Evolutionary conservation across 2,888 invertebrate species (phyloP).

Genomic region (Erynnis tages): DNA sequence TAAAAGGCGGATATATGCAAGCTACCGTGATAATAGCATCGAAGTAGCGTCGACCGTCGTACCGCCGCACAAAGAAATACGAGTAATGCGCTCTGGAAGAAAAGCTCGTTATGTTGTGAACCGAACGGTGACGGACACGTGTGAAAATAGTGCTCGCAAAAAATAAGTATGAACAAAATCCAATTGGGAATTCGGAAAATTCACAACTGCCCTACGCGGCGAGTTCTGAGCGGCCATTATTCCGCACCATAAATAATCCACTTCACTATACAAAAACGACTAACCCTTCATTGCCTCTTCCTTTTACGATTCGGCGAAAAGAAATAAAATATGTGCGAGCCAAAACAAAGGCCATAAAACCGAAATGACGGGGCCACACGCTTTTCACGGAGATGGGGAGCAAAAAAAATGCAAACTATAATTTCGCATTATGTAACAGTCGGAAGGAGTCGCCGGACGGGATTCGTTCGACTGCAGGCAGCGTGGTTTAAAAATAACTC

Average conservation of each 20-base stretch:
- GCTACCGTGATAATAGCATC: constrained; percentile 56
- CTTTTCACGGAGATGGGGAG: constrained; percentile 58
- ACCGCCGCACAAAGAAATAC: constrained; percentile 44
- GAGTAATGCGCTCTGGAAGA: constrained; percentile 36
- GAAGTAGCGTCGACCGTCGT: constrained; percentile 41
- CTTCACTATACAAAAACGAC: constrained; percentile 64
- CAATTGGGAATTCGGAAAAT: constrained; percentile 45
- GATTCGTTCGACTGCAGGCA: constrained; percentile 72
- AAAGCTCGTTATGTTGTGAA: constrained; percentile 27
- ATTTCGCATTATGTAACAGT: constrained; percentile 79
- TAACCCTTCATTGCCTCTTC: constrained; percentile 80
- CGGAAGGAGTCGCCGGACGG: constrained; percentile 73
- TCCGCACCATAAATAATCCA: constrained; percentile 74
- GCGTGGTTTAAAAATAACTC: constrained; percentile 76
- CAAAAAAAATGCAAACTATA: constrained; percentile 68
- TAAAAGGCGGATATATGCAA: constrained; percentile 53
- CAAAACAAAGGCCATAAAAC: constrained; percentile 77
- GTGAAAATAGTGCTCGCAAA: constrained; percentile 21
- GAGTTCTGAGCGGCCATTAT: constrained; percentile 62
- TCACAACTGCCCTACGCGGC: constrained; percentile 63
- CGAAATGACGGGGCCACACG: constrained; percentile 78
- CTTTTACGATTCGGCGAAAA: constrained; percentile 78
- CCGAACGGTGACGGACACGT: constrained; percentile 27
- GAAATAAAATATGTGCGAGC: constrained; percentile 75
- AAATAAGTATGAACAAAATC: constrained; percentile 36